Percentiles rank a stretch among this genome's conserved stretches.
Evolutionary conservation across 2,113 vertebrate genomes (phyloP).

Genomic region (Ameiurus melas): DNA sequence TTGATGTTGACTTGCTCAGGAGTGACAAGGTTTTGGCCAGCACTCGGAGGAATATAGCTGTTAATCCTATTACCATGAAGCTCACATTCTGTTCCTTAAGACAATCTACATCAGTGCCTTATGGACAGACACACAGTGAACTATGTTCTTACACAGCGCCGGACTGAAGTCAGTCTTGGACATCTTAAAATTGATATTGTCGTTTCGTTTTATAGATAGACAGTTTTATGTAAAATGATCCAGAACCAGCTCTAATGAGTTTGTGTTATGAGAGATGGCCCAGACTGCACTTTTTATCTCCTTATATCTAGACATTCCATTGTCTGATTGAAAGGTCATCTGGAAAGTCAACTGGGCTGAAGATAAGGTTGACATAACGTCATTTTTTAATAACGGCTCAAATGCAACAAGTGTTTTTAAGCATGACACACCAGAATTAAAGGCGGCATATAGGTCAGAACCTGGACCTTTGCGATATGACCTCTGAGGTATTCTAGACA

Average conservation of each 20-base stretch:
- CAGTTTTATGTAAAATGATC: background rate
- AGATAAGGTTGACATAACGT: slow-evolving; percentile 3
- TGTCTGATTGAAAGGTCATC: slow-evolving; percentile 1
- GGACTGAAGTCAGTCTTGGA: background rate
- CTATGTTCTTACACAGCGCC: background rate
- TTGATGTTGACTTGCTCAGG: background rate
- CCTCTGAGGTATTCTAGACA: slow-evolving; percentile 42
- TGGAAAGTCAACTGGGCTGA: background rate
- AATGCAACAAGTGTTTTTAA: slow-evolving; percentile 32
- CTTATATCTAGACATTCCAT: slow-evolving; percentile 12
- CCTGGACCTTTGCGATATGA: slow-evolving; percentile 39
- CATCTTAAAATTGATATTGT: background rate
- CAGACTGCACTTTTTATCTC: slow-evolving; percentile 1
- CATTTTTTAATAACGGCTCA: background rate
- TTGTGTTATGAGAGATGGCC: slow-evolving; percentile 1
- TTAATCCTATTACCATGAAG: slow-evolving; percentile 37
- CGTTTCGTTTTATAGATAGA: background rate
- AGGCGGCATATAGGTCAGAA: slow-evolving; percentile 18
- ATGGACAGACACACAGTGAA: background rate
- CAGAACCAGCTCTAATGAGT: background rate
- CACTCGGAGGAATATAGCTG: background rate
- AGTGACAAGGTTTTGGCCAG: slow-evolving; percentile 21
- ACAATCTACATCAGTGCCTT: background rate
- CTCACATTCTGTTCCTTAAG: slow-evolving; percentile 11
- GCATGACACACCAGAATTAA: slow-evolving; percentile 27